Conservation (phyloP, 2,888 invertebrate genomes). For the Troides helena region DNA sequence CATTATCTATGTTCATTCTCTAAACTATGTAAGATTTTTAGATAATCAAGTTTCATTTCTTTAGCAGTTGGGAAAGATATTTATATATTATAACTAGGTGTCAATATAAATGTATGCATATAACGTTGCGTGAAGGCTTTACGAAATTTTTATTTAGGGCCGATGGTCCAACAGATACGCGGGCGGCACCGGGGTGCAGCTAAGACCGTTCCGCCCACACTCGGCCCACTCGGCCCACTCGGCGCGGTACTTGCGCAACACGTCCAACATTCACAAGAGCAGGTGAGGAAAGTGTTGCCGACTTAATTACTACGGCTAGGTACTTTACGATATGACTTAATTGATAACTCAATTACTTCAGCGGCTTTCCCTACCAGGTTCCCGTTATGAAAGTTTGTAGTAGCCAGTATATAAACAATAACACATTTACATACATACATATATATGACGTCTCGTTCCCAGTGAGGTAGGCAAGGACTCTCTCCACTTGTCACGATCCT, state of each 20-base stretch:
- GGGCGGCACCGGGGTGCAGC: constrained; percentile 37
- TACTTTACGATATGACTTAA: constrained; percentile 4
- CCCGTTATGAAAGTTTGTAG: not conserved
- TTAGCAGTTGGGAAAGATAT: no score
- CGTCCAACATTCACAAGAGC: constrained; percentile 32
- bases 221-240: constrained; percentile 35
- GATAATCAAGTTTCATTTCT: no score
- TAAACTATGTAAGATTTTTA: no score
- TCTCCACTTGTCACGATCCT: no score
- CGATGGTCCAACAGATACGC: constrained; percentile 31
- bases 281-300: constrained; percentile 35
- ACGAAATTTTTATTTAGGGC: constrained; percentile 34
- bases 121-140: constrained; percentile 20
- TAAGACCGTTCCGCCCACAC: constrained; percentile 45
- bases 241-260: constrained; percentile 31
- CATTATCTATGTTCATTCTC: no score
- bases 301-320: constrained; percentile 34
- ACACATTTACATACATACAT: no score
- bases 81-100: not conserved
- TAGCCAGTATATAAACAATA: constrained; percentile 17
- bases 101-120: not conserved
- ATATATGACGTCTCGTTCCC: no score
- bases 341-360: constrained; percentile 22
- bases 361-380: constrained; percentile 13
- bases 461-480: no score